Base-by-base conservation (phyloP, 1,140 invertebrate species). In the Triops longicaudatus region DNA sequence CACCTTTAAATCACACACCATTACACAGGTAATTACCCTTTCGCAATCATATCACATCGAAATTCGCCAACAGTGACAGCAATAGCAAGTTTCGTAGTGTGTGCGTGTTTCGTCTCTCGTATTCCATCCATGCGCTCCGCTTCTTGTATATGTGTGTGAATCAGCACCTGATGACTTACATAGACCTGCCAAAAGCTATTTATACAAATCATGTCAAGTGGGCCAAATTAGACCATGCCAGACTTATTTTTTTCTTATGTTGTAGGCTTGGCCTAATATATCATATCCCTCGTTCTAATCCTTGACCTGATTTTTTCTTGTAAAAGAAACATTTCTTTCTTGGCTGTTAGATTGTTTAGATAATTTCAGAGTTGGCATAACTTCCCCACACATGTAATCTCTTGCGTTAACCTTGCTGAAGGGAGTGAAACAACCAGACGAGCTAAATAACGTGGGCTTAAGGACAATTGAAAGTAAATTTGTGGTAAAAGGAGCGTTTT, bases 181-280 rank as follows among this genome's bases (percentile, higher is more conserved):
- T 63, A 22, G 50, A n/a, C 50, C 50, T 63, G 50, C 50, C 50
- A 63, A 63, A 37, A 63, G 50, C 50, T 63, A 63, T 63, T 63
- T 63, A 63, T 63, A 63, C n/a, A 63, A 63, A 63, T 63, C 50
- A 63, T 63, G 50, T 63, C 50, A 63, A 63, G 50, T 63, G 50
- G 50, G 22, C 31, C 31, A 37, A 37, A 7, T 37, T 37, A 37
- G 31, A 37, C 31, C 31, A 37, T 37, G 31, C 31, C 31, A 37
- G 31, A 37, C 31, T 37, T 37, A 2, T 37, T 37, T 37, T 37
- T 37, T 37, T 37, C 31, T 14, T 63, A 12, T 63, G 22, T 63
- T 5, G 17, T 22, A 63, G 50, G 50, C 50, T 63, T 63, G 14
- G 50, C 50, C 50, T 63, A 22, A 63, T 63, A 22, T 22, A 63